Base-by-base conservation (phyloP, 2,113 vertebrate genomes). In the Gymnarchus niloticus region DNA sequence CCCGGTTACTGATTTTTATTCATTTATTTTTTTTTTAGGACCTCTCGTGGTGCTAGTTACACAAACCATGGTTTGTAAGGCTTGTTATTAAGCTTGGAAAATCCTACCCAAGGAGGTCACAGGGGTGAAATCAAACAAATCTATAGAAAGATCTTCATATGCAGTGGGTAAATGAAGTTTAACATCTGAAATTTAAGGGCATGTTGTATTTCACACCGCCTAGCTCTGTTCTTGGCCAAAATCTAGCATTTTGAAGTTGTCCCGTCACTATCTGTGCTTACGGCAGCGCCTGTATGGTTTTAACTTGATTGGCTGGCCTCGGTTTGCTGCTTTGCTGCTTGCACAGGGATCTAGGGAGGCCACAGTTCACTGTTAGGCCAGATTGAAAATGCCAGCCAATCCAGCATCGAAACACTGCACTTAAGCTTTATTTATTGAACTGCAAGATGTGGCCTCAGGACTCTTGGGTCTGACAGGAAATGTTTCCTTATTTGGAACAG, bases 401-500 rank as follows among this genome's bases (percentile, higher is more conserved):
- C 9, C 48, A 85, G 84, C 77, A 56, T 51, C 85, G 49, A 81
- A 49, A 73, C 65, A 51, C 46, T 52, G 49, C 46, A 76, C 84
- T 85, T 88, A 88, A 14, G 51, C 19, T 56, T 48, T 37, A 86
- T 82, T 86, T 86, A 56, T 59, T 78, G 81, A 77, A 78, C 84
- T 65, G 84, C 81, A 83, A 86, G 52, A 86, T 78, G 78, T 84
- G 12, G 48, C 87, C 81, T 57, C 51, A 41, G 81, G 85, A 80
- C 73, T 54, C 41, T 48, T 56, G 19, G n/a, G 49, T 59, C 83
- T 86, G 52, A 59, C 83, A 85, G 88, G 83, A 85, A 87, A 82
- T 52, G 12, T 41, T 84, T 84, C 83, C 85, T 84, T 87, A 87
- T 89, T 87, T 85, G 88, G 81, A 73, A 69, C 61, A n/a, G n/a